phyloP scores from a whole-genome alignment of 2,113 vertebrate species.

The Tamias sibiricus region DNA sequence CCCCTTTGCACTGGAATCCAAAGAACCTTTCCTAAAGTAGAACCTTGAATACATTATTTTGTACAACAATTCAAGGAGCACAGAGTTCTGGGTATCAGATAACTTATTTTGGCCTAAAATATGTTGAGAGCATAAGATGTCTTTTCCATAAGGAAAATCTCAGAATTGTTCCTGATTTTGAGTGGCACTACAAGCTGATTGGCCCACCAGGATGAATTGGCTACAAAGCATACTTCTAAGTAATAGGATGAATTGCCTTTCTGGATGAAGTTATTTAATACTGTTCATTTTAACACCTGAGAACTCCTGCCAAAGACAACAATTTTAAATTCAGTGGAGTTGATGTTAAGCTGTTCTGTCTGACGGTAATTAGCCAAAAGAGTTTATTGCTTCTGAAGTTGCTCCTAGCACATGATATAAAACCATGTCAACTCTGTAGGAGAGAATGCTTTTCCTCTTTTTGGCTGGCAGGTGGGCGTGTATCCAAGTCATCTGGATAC shows the following conservation, averaged over 20 bases:
- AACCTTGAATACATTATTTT: background rate
- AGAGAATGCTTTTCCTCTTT: background rate
- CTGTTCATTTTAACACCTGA: constrained; percentile 37
- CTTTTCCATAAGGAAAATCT: constrained; percentile 6
- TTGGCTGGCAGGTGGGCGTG: background rate
- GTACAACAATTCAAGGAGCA: background rate
- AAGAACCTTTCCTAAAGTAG: background rate
- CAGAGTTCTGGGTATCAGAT: background rate
- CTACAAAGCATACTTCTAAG: background rate
- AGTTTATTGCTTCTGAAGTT: constrained; percentile 43
- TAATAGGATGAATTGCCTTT: background rate
- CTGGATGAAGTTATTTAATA: constrained; percentile 20
- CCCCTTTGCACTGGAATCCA: background rate
- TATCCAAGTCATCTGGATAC: constrained; percentile 2
- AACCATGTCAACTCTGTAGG: constrained; percentile 25
- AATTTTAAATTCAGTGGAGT: constrained; percentile 37
- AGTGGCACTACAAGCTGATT: background rate
- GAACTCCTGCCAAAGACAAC: constrained; percentile 56
- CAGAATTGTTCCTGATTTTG: background rate
- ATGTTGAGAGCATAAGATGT: background rate
- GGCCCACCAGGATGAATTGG: background rate
- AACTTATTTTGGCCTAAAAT: background rate
- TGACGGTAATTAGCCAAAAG: constrained; percentile 52
- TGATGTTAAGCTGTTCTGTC: constrained; percentile 63
- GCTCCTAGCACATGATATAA: constrained; percentile 52